Percentiles rank a stretch among this genome's conserved stretches.
Conservation (phyloP, 2,113 vertebrate species). For the Craseonycteris thonglongyai region DNA sequence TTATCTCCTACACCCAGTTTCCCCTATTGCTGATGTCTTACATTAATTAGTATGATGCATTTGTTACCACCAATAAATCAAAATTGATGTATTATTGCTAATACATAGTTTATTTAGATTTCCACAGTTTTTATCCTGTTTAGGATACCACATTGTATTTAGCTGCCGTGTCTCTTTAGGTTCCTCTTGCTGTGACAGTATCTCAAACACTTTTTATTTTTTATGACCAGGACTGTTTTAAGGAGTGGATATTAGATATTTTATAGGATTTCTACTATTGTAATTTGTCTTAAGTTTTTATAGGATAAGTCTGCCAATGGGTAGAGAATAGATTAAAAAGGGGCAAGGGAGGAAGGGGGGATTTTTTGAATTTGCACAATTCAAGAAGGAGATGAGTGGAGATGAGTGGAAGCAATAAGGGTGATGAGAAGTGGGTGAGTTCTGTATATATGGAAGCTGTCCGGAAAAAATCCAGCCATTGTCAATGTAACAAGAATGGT, state of each 20-base stretch:
- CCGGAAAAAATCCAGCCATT: too few relatives aligned
- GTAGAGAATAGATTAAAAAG: not conserved
- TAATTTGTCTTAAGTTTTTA: not conserved
- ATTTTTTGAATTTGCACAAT: too few relatives aligned
- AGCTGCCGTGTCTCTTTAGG: not conserved
- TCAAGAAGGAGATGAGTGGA: not conserved
- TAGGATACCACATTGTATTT: too few relatives aligned
- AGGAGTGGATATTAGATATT: not conserved
- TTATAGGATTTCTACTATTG: not conserved
- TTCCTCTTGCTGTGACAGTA: not conserved
- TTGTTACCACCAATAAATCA: not conserved
- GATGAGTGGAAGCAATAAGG: not conserved
- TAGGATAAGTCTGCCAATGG: not conserved
- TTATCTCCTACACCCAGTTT: not conserved
- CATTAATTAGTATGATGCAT: not conserved
- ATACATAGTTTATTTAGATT: not conserved
- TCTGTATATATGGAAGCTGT: too few relatives aligned
- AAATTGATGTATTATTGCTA: not conserved
- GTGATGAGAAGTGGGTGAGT: not conserved
- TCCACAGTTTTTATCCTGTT: too few relatives aligned
- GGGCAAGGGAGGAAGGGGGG: not conserved
- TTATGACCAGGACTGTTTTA: not conserved
- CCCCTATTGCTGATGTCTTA: too few relatives aligned
- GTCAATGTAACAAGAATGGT: too few relatives aligned
- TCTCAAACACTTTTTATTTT: not conserved